phyloP scores from a whole-genome alignment of 2,888 invertebrate genomes.

The Chromoteleia sp. region DNA sequence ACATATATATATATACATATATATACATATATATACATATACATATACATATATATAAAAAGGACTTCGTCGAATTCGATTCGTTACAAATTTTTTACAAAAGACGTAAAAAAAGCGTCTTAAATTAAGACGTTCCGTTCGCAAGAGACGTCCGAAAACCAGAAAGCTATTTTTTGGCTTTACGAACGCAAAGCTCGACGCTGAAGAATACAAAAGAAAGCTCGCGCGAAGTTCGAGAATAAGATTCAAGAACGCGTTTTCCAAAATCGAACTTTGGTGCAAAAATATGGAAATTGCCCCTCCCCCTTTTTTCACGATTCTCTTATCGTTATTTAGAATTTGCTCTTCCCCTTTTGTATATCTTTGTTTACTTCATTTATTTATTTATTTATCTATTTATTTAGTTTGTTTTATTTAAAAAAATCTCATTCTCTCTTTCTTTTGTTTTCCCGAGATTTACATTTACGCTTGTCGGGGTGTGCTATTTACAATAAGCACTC shows the following conservation, averaged over 20 bases:
- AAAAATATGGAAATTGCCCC: constrained; percentile 58
- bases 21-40: constrained; percentile 23
- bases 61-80: constrained; percentile 41
- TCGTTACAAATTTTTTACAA: constrained; percentile 63
- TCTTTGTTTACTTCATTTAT: constrained; percentile 6
- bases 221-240: constrained; percentile 54
- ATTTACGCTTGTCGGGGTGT: constrained; percentile 49
- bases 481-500: constrained; percentile 61
- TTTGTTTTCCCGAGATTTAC: constrained; percentile 63
- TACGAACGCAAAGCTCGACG: constrained; percentile 54
- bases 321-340: constrained; percentile 58
- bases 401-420: constrained; percentile 28
- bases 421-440: constrained; percentile 66
- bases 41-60: constrained; percentile 36
- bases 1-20: constrained; percentile 5
- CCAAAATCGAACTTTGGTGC: constrained; percentile 63
- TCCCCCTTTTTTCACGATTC: constrained; percentile 10
- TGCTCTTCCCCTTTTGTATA: constrained; percentile 16
- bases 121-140: constrained; percentile 49
- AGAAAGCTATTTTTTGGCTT: constrained; percentile 47
- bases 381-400: constrained; percentile 11
- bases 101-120: constrained; percentile 66
- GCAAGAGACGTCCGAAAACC: constrained; percentile 51
- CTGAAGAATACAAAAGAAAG: constrained; percentile 69
- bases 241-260: constrained; percentile 45